Conservation (phyloP, 1,140 invertebrate species). For the Protaetia brevitarsis region DNA sequence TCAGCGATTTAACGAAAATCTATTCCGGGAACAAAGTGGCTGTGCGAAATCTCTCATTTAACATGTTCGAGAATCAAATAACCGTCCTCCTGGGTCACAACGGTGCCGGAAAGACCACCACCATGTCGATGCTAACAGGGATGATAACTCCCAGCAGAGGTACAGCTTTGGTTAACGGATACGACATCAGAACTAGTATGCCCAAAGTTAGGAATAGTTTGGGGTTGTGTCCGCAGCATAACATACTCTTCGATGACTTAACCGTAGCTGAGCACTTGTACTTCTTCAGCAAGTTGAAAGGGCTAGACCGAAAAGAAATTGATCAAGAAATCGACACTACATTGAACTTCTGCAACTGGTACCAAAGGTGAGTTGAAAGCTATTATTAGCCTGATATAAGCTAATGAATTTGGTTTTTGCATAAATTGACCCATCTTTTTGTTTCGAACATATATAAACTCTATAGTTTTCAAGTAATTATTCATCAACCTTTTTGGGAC, state of each 20-base stretch:
- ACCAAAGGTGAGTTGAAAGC: conserved; percentile 51
- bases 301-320: conserved; percentile 55
- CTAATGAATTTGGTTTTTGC: not conserved
- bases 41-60: conserved; percentile 63
- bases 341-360: conserved; percentile 63
- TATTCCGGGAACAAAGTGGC: conserved; percentile 57
- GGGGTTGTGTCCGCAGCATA: conserved; percentile 89
- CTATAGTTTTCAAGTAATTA: too few relatives aligned
- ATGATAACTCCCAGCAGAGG: conserved; percentile 60
- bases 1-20: conserved; percentile 60
- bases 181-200: conserved; percentile 59
- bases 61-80: conserved; percentile 62
- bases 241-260: conserved; percentile 83
- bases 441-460: too few relatives aligned
- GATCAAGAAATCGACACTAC: conserved; percentile 56
- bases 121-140: conserved; percentile 76
- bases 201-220: conserved; percentile 61
- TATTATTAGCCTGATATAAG: conserved; percentile 59
- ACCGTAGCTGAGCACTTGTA: conserved; percentile 83
- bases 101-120: conserved; percentile 64
- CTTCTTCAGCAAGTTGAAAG: conserved; percentile 76
- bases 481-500: too few relatives aligned
- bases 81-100: conserved; percentile 74
- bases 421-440: too few relatives aligned
- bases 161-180: conserved; percentile 62